Evolutionary conservation across 2,113 vertebrate species (phyloP).

Genomic region (Aegithalos caudatus): DNA sequence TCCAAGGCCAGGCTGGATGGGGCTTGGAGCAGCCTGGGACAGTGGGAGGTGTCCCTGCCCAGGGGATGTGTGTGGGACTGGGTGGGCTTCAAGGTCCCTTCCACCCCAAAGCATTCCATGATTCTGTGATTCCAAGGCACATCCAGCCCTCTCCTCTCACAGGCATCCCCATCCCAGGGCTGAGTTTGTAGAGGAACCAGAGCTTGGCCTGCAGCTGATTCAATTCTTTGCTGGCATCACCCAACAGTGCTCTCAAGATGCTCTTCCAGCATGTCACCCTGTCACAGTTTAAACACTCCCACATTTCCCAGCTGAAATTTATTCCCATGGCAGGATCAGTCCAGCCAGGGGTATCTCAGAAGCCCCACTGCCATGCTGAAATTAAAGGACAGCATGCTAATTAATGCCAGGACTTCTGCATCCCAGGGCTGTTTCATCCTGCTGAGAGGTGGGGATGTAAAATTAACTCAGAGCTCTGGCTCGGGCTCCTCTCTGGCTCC

Average conservation of each 20-base stretch:
- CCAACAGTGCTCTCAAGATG: fast-evolving
- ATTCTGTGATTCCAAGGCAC: background rate
- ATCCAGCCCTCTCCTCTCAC: background rate
- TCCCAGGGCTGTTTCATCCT: background rate
- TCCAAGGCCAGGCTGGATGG: fast-evolving
- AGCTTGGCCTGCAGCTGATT: background rate
- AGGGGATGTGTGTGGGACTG: fast-evolving
- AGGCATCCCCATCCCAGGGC: background rate
- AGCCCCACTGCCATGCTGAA: background rate
- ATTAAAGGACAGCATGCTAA: background rate
- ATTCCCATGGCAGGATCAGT: background rate
- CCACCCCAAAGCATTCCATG: background rate
- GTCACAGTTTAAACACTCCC: background rate
- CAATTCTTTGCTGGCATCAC: background rate
- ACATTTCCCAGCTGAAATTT: background rate
- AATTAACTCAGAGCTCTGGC: background rate
- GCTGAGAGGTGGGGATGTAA: background rate
- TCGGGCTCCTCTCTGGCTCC: background rate
- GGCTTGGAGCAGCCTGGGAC: fast-evolving
- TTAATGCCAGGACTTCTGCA: background rate
- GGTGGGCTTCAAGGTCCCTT: background rate
- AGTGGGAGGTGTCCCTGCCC: background rate
- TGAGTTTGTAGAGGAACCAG: background rate
- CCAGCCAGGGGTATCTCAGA: background rate
- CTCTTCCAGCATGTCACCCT: background rate